Conservation (phyloP, 2,113 vertebrate genomes). For the Zosterops borbonicus region DNA sequence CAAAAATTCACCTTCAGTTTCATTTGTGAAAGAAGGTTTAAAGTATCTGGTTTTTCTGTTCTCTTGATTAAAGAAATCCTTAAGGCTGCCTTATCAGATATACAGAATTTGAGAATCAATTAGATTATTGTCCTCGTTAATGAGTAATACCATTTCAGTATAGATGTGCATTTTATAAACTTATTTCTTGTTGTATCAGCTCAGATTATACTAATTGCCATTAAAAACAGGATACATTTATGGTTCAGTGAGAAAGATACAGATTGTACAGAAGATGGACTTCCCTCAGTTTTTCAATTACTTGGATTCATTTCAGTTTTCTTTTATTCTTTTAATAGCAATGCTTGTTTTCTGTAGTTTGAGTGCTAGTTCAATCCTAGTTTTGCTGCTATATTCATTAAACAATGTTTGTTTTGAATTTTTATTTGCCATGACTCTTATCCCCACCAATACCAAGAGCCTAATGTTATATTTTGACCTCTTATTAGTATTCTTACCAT, state of each 20-base stretch:
- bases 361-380: background rate
- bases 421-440: background rate
- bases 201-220: background rate
- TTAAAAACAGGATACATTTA: background rate
- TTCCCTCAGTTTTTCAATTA: background rate
- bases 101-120: background rate
- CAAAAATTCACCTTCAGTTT: background rate
- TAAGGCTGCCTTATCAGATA: background rate
- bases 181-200: background rate
- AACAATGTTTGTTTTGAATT: background rate
- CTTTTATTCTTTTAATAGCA: slow-evolving; percentile 9
- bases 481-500: slow-evolving; percentile 40
- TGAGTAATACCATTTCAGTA: background rate
- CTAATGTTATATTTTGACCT: background rate
- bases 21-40: background rate
- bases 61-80: background rate
- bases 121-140: background rate
- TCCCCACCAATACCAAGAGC: background rate
- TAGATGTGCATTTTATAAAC: background rate
- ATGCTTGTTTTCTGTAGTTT: background rate
- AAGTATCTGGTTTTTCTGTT: background rate
- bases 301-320: background rate
- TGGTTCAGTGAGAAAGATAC: background rate
- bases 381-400: background rate
- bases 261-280: background rate